phyloP scores from a whole-genome alignment of 2,888 invertebrate species.

The Drosophila pegasa region DNA sequence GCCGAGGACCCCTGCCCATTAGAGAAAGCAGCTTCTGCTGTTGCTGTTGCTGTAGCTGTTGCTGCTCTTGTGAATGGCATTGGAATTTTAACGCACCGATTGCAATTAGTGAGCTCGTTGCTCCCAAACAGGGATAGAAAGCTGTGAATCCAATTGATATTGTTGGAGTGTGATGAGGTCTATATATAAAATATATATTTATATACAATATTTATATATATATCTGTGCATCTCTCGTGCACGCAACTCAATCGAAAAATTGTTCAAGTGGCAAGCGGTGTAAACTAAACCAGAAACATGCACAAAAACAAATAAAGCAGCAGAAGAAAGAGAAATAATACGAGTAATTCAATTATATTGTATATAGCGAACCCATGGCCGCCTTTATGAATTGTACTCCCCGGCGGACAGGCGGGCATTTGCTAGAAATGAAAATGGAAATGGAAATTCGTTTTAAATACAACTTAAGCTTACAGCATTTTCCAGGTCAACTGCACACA shows the following conservation, averaged over 20 bases:
- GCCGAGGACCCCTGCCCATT: constrained; percentile 1
- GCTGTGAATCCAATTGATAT: constrained; percentile 30
- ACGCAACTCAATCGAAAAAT: constrained; percentile 58
- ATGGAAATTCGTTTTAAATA: constrained; percentile 7
- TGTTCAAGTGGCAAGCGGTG: constrained; percentile 46
- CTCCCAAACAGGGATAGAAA: constrained; percentile 20
- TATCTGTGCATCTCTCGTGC: constrained; percentile 6
- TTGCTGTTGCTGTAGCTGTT: background rate
- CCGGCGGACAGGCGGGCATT: background rate
- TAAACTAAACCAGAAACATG: constrained; percentile 35
- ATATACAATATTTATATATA: background rate
- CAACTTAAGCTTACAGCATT: background rate
- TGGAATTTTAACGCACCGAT: constrained; percentile 61
- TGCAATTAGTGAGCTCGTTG: constrained; percentile 67
- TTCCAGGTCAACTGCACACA: constrained; percentile 4
- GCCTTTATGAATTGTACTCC: constrained; percentile 12
- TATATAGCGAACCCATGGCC: background rate
- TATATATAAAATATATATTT: background rate
- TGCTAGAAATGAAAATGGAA: background rate
- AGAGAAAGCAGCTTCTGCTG: constrained; percentile 4
- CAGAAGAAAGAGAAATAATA: background rate
- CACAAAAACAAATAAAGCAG: constrained; percentile 7
- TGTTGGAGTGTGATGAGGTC: background rate
- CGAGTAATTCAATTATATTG: constrained; percentile 12
- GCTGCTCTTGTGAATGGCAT: constrained; percentile 53